Base-by-base conservation (phyloP, 2,113 vertebrate genomes). In the Boleophthalmus pectinirostris region DNA sequence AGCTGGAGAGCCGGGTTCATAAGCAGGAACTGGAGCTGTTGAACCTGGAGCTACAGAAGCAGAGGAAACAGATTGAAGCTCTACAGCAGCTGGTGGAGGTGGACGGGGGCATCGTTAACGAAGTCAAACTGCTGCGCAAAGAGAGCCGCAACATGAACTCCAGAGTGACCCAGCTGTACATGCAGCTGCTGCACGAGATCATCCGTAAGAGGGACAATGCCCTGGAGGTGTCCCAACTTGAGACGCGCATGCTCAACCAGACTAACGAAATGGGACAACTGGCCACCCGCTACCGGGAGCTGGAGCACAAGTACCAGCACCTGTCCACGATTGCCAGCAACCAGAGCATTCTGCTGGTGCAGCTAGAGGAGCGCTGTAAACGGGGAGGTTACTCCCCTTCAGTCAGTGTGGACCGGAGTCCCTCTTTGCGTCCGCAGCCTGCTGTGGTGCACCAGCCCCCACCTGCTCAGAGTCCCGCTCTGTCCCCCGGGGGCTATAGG, bases 81-180 rank as follows among this genome's bases (percentile, higher is more conserved):
- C 89, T 98, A 63, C 97, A 97, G 92, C 95, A 96, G 88, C 89
- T 97, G 79, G 96, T 98, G 33, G 96, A 97, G 80, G 95, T 98
- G 56, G 97, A 98, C 3, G 97, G 96, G 0, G 97, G 97, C 43
- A 94, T 98, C 11, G 94, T 97, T 53, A 97, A 95, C 1, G 97
- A 98, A 89, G 96, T 98, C 71, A 97, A 97, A 80, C 93, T 98
- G 43, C 85, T 97, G 75, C 93, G 96, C 23, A 98, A 98, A 88
- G 97, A 98, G 82, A 97, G 96, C 78, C 95, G 96, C 80, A 98
- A 97, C 83, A 98, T 97, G 97, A 98, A 97, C 91, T 96, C 97
- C 0, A 86, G 97, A 0, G 96, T 98, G 64, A 98, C 96, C 0
- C 96, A 97, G 82, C 94, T 98, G 47, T 98, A 98, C 86, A 98